A percentile compares a stretch with the other conserved stretches of the same genome.
Conservation (phyloP, 2,797 vertebrate genomes). For the Bucorvus abyssinicus region DNA sequence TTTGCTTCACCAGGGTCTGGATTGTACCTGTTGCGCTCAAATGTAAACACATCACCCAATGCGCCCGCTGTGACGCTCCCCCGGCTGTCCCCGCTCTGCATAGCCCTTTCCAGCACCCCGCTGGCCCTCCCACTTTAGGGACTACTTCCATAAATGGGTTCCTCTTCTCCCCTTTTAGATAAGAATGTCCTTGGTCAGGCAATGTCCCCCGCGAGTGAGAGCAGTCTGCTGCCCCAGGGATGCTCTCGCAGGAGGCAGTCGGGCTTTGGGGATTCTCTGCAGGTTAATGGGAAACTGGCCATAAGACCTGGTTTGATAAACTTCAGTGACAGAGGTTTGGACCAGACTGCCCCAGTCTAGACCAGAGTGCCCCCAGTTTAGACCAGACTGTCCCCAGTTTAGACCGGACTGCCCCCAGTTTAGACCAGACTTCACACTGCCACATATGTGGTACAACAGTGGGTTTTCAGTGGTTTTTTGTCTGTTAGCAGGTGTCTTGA, state of each 20-base stretch:
- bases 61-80: rapidly evolving
- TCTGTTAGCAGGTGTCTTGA: not conserved
- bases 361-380: too few species aligned
- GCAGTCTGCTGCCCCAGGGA: not conserved
- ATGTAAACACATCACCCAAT: rapidly evolving
- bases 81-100: rapidly evolving
- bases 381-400: not conserved
- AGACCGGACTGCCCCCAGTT: not conserved
- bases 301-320: not conserved
- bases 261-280: not conserved
- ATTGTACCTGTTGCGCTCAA: not conserved
- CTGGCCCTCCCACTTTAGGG: not conserved
- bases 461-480: too few species aligned
- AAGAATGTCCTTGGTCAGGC: not conserved
- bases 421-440: not conserved
- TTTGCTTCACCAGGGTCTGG: not conserved
- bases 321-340: too few species aligned
- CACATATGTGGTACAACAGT: rapidly evolving
- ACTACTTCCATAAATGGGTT: not conserved
- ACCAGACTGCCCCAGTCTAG: too few species aligned
- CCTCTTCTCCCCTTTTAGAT: not conserved
- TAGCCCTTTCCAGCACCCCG: not conserved
- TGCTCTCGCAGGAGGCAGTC: rapidly evolving
- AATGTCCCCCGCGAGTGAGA: rapidly evolving
- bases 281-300: not conserved